Percentiles rank a stretch among this genome's conserved stretches.
Conservation (phyloP, 2,113 vertebrate genomes). For the Pygoscelis antarcticus region DNA sequence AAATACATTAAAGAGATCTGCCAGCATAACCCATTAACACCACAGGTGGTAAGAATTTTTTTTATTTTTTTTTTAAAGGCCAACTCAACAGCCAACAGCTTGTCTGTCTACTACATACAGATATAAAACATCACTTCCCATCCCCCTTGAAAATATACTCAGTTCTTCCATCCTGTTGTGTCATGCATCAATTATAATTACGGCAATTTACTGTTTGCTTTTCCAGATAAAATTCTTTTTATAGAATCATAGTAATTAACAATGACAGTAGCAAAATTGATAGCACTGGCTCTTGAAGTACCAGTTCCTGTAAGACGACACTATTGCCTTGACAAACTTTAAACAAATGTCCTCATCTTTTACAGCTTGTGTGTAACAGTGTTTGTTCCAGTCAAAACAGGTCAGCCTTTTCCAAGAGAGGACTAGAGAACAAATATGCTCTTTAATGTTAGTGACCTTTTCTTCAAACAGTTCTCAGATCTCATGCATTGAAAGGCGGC, state of each 20-base stretch:
- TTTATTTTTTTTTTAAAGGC: background rate
- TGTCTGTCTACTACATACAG: conserved; percentile 10
- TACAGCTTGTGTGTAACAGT: background rate
- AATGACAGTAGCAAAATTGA: background rate
- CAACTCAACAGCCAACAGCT: conserved; percentile 17
- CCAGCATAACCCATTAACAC: background rate
- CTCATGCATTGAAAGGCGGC: background rate
- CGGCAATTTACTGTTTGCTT: conserved; percentile 9
- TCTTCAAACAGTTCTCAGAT: conserved; percentile 26
- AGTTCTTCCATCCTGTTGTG: conserved; percentile 3
- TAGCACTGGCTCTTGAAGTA: background rate
- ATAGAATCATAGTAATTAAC: conserved; percentile 1
- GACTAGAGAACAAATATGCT: background rate
- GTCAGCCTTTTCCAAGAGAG: background rate
- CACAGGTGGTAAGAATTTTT: background rate
- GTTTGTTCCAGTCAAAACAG: background rate
- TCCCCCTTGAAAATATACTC: background rate
- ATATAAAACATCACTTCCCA: conserved; percentile 6
- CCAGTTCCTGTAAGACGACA: background rate
- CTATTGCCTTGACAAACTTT: background rate
- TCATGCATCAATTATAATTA: conserved; percentile 22
- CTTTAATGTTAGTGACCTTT: conserved; percentile 6
- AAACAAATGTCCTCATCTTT: background rate
- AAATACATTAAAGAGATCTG: conserved; percentile 12
- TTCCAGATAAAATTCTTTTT: conserved; percentile 17